Percentiles rank a stretch among this genome's conserved stretches.
These are phyloP conservation scores for Aythya fuligula DNA, from an alignment of 2,797 vertebrate species.

Conservation along the genomic window DNA sequence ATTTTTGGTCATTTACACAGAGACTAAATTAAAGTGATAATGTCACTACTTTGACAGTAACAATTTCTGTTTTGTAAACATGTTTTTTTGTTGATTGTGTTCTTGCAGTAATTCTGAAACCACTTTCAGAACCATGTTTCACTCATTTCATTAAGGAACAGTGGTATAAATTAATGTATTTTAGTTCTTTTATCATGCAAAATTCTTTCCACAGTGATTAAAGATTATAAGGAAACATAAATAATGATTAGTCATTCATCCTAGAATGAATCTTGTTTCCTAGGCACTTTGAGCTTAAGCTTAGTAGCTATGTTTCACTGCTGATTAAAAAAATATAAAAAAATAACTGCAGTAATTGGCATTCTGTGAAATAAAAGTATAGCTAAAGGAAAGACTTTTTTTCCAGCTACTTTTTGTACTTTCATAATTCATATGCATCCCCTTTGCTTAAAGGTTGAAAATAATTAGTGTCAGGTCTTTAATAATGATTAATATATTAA, in stretches of 20 bases:
- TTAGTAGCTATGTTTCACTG: background rate
- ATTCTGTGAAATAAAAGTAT: background rate
- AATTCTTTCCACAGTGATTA: background rate
- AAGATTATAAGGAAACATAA: slow-evolving; percentile 13
- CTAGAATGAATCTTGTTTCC: background rate
- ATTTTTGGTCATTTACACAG: background rate
- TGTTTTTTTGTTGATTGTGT: fast-evolving
- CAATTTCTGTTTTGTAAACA: background rate
- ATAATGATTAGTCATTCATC: background rate
- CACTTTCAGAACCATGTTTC: background rate
- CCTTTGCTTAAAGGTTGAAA: background rate
- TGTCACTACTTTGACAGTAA: background rate
- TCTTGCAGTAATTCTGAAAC: background rate
- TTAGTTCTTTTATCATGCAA: background rate
- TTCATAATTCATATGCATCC: background rate
- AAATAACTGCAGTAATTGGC: background rate
- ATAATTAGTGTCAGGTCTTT: slow-evolving; percentile 4
- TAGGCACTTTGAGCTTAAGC: background rate
- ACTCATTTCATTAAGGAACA: background rate
- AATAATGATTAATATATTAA: background rate
- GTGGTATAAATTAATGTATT: background rate
- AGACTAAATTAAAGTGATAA: background rate
- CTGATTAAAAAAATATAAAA: background rate
- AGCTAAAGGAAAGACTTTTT: background rate
- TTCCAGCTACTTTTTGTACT: background rate